These are phyloP conservation scores for Aphis craccivora DNA, from an alignment of 1,140 invertebrate species.

Conservation along the genomic window DNA sequence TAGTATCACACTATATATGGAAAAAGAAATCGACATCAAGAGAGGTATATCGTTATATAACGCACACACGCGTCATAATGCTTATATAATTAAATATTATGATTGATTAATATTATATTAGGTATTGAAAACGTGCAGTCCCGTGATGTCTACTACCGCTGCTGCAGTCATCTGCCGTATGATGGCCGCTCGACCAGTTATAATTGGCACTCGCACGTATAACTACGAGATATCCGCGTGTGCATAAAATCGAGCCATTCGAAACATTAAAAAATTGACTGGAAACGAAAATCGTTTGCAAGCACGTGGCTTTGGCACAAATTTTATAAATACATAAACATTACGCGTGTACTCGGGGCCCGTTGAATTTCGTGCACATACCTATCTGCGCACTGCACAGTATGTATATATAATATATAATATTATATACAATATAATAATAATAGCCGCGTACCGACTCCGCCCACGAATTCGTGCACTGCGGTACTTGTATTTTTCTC, in stretches of 20 bases:
- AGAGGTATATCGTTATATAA: background rate
- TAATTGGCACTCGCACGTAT: background rate
- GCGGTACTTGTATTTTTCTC: constrained; percentile 5
- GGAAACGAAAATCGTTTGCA: background rate
- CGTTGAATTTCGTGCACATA: constrained; percentile 8
- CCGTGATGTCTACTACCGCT: background rate
- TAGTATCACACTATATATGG: background rate
- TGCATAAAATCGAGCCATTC: too few species aligned
- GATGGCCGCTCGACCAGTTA: background rate
- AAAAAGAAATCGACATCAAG: background rate
- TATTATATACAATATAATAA: background rate
- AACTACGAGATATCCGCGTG: too few species aligned
- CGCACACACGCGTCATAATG: background rate
- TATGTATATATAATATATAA: background rate
- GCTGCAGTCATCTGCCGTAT: background rate
- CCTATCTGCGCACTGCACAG: background rate
- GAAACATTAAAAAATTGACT: too few species aligned
- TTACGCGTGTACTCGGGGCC: background rate
- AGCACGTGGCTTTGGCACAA: background rate
- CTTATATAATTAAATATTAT: background rate
- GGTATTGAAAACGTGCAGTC: background rate
- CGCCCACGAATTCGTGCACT: constrained; percentile 4
- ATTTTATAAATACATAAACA: background rate
- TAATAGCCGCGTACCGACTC: background rate
- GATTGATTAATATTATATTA: background rate